These are phyloP conservation scores for Puffinus mauretanicus DNA, from an alignment of 2,113 vertebrate genomes.

Conservation along the genomic window DNA sequence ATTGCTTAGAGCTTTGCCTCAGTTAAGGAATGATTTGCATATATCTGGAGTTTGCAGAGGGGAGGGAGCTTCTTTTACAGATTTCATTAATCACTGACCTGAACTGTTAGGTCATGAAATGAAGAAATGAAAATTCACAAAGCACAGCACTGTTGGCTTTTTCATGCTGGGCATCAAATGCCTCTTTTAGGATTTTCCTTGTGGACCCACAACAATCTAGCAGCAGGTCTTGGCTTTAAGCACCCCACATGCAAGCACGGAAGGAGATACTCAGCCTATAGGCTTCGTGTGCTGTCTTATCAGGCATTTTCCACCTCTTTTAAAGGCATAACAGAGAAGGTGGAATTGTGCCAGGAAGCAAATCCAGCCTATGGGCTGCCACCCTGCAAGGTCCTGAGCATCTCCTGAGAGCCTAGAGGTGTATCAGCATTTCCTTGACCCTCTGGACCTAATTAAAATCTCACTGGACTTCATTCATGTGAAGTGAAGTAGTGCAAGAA, in stretches of 20 bases:
- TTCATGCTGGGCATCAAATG: not conserved
- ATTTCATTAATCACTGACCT: slow-evolving; percentile 7
- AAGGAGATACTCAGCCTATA: not conserved
- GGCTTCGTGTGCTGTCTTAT: not conserved
- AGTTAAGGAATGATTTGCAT: not conserved
- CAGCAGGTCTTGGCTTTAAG: not conserved
- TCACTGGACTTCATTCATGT: not conserved
- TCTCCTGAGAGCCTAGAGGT: not conserved
- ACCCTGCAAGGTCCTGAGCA: not conserved
- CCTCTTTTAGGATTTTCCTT: not conserved
- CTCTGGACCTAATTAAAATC: not conserved
- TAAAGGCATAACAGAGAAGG: not conserved
- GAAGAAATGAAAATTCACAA: not conserved
- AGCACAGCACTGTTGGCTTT: not conserved
- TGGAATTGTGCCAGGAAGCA: not conserved
- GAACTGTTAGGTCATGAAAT: slow-evolving; percentile 5
- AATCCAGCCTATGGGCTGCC: not conserved
- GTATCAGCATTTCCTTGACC: not conserved
- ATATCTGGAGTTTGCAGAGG: not conserved
- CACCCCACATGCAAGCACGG: not conserved
- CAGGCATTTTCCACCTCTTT: not conserved
- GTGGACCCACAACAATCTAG: not conserved
- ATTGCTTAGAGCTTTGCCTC: not conserved
- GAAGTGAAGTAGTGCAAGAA: not conserved
- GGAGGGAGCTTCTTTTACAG: not conserved